Base-by-base conservation (phyloP, 2,797 vertebrate genomes). In the Lacerta agilis region DNA sequence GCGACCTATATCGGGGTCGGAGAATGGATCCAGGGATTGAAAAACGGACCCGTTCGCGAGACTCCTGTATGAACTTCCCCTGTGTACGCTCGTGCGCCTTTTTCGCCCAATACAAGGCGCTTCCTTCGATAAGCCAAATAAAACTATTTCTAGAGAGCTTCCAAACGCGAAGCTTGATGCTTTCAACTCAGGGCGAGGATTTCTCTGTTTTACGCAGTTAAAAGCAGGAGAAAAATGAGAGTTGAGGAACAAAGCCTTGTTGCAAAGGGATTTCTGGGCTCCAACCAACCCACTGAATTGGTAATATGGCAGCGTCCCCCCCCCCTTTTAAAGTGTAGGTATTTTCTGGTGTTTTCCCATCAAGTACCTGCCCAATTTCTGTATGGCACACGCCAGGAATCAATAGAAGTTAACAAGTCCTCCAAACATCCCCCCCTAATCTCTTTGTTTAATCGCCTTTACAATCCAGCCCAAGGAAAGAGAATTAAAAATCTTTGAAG, bases 321-420 rank as follows among this genome's bases (percentile, higher is more conserved):
- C 93, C 75, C 91, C 25, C 20, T 45, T 96, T 90, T 95, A 95
- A 95, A 95, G 96, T 96, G 96, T 96, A 96, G 96, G 95, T 97
- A 97, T 97, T 98, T 98, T 97, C 98, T 98, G 98, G 97, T 98
- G 98, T 98, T 98, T 97, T 98, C 97, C 98, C 97, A 98, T 98
- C 98, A 98, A 98, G 98, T 99, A 99, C 98, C 99, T 99, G 98
- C 98, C 98, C 97, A 97, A 97, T 98, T 98, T 98, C 98, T 97
- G 97, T 97, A 98, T 98, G 98, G 98, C 99, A 99, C 99, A 99
- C 99, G 98, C 99, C 98, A 97, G 98, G 98, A 99, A 98, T 99
- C 98, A 99, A 99, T 99, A 99, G 98, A 98, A 99, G 98, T 99
- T 99, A 99, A 99, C 98, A 99, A 99, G 98, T 98, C 98, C 97